These are phyloP conservation scores for Julus scanicus DNA, from an alignment of 2,888 invertebrate genomes.

Conservation along the genomic window DNA sequence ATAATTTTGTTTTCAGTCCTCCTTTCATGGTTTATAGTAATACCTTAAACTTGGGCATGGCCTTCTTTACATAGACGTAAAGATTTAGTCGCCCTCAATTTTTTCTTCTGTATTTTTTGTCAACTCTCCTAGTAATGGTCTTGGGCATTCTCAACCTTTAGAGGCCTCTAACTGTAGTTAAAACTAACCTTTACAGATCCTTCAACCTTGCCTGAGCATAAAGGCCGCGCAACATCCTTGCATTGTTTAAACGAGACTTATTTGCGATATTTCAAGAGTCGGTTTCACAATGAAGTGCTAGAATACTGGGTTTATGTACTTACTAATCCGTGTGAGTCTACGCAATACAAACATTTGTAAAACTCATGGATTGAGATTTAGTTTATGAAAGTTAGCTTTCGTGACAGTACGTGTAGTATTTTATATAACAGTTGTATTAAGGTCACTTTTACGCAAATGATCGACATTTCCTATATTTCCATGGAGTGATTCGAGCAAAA, in stretches of 20 bases:
- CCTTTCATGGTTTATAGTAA: neutral
- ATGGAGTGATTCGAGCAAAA: neutral
- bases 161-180: neutral
- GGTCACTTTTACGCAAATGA: neutral
- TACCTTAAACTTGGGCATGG: neutral
- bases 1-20: neutral
- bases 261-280: neutral
- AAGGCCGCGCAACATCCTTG: neutral
- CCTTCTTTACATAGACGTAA: slow-evolving; percentile 11
- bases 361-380: neutral
- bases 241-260: neutral
- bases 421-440: neutral
- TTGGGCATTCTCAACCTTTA: slow-evolving; percentile 33
- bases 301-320: neutral
- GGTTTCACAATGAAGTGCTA: neutral
- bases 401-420: neutral
- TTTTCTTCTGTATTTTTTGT: neutral
- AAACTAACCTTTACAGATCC: neutral
- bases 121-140: neutral
- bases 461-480: neutral
- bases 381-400: neutral
- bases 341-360: neutral
- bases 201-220: neutral
- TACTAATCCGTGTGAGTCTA: too few species aligned
- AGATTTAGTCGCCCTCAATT: slow-evolving; percentile 1